Base-by-base conservation (phyloP, 2,888 invertebrate species). In the Drosophila kuntzei region DNA sequence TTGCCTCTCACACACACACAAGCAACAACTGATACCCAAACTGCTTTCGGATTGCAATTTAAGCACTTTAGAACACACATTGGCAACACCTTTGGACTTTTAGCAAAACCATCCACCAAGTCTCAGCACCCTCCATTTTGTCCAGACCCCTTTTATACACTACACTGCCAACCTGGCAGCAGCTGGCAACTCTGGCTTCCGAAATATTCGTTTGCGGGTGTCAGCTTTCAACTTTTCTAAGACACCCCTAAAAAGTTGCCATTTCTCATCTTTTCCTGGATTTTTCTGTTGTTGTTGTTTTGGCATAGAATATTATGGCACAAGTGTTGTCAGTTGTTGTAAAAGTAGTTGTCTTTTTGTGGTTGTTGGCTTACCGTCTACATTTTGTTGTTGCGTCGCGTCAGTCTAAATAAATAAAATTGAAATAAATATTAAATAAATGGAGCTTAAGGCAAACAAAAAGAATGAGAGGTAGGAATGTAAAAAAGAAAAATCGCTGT, bases 381-480 rank as follows among this genome's bases (percentile, higher is more conserved):
- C 11, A 29, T 59, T 36, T 54, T 47, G 22, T 65, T 68, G 54
- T 55, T 60, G 55, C 16, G 34, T 32, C 36, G 9, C 11, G 25
- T 46, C 8, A 22, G 61, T 67, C 65, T 80, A 80, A 82, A 80
- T 82, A 85, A 82, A 74, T 76, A 83, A 83, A 86, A 82, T 67
- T 76, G 80, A 83, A 80, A 82, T 83, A 83, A 74, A 79, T 86
- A 86, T 76, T 74, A 81, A 71, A 77, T 78, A 83, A 86, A 80
- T 86, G 74, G 60, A 73, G 72, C 79, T 69, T 57, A 74, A 34
- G 50, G 34, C 43, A 36, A 36, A 32, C 36, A 49, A 12, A 47
- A 41, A 12, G 43, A 41, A 34, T 44, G 25, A 27, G 47, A 18
- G 14, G 32, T 25, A 46, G 22, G 11, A 16, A 18, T n/a, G 11